These are phyloP conservation scores for Loris lydekkerianus DNA, from an alignment of 2,797 vertebrate species.

Conservation along the genomic window DNA sequence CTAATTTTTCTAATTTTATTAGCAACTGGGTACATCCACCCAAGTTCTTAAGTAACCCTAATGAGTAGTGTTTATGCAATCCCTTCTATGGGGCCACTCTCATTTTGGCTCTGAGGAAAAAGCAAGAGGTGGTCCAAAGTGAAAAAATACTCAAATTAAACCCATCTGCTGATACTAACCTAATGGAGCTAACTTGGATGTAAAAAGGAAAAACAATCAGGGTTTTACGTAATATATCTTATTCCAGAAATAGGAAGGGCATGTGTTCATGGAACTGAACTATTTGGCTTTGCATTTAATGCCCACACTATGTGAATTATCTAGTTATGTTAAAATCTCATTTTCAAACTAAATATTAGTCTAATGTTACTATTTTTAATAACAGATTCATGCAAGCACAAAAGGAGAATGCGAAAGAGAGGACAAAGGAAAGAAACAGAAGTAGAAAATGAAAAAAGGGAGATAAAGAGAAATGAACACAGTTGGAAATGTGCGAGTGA, in stretches of 20 bases:
- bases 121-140: constrained; percentile 80
- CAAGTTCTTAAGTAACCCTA: constrained; percentile 75
- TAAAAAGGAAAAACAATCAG: constrained; percentile 68
- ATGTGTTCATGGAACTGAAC: background rate
- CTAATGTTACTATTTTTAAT: background rate
- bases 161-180: constrained; percentile 74
- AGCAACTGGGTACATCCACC: constrained; percentile 36
- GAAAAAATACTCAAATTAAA: constrained; percentile 83
- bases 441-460: background rate
- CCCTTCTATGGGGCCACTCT: constrained; percentile 82
- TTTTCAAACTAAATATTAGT: constrained; percentile 48
- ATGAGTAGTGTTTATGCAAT: constrained; percentile 81
- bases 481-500: background rate
- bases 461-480: background rate
- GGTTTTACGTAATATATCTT: constrained; percentile 60
- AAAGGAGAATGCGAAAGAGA: background rate
- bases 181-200: constrained; percentile 71
- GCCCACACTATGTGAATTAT: background rate
- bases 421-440: background rate
- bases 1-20: constrained; percentile 27
- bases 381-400: constrained; percentile 6
- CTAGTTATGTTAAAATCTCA: constrained; percentile 4
- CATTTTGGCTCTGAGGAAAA: constrained; percentile 77
- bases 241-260: constrained; percentile 46
- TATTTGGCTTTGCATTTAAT: constrained; percentile 49